These are phyloP conservation scores for Aspidapion aeneum DNA, from an alignment of 2,888 invertebrate genomes.

Conservation along the genomic window DNA sequence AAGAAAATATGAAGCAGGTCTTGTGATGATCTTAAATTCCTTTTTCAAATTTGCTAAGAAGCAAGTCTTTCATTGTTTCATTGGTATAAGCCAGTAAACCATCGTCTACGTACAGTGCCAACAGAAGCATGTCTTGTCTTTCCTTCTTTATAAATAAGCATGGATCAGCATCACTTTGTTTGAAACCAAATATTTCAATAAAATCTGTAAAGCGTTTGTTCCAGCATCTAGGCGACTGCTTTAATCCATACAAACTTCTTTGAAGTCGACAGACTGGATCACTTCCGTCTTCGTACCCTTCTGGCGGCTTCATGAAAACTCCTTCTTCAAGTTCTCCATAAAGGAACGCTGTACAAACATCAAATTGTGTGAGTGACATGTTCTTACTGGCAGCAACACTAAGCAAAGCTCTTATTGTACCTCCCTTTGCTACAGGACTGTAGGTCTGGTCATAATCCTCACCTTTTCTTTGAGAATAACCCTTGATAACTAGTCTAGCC, in stretches of 20 bases:
- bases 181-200: not conserved
- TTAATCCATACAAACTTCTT: not conserved
- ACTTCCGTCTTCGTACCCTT: not conserved
- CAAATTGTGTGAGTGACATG: not conserved
- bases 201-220: constrained; percentile 2
- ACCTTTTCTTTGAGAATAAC: not conserved
- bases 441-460: not conserved
- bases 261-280: not conserved
- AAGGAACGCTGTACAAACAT: constrained; percentile 5
- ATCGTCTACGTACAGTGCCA: not conserved
- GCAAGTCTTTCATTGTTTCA: not conserved
- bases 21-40: not conserved
- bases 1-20: not conserved
- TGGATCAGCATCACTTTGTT: too few species aligned
- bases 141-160: not conserved
- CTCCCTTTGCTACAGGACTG: not conserved
- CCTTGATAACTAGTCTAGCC: not conserved
- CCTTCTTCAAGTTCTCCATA: not conserved
- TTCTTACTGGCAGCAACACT: not conserved
- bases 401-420: not conserved
- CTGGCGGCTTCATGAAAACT: not conserved
- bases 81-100: not conserved
- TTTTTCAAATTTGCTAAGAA: not conserved
- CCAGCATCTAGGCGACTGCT: constrained; percentile 15
- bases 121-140: not conserved